phyloP scores from a whole-genome alignment of 2,113 vertebrate species.

The Aptenodytes patagonicus region DNA sequence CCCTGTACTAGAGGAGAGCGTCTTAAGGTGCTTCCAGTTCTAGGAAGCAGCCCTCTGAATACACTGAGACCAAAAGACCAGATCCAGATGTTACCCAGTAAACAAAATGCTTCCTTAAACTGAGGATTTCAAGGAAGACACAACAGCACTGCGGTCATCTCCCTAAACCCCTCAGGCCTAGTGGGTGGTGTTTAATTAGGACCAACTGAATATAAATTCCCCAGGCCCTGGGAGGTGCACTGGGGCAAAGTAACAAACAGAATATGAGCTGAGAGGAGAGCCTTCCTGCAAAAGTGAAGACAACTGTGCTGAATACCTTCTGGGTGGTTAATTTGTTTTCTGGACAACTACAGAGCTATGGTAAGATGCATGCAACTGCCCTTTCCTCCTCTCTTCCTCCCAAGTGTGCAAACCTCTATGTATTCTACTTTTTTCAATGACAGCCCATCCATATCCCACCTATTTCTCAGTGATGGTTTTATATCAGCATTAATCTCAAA shows the following conservation, averaged over 20 bases:
- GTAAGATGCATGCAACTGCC: neutral
- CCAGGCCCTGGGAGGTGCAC: rapidly evolving
- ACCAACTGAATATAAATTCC: neutral
- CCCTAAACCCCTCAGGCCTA: neutral
- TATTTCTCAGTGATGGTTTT: neutral
- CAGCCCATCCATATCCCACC: neutral
- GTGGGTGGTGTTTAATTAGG: neutral
- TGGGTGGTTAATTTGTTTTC: neutral
- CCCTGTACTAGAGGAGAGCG: neutral
- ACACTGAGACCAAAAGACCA: neutral
- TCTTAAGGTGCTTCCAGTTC: neutral
- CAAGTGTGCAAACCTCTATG: neutral
- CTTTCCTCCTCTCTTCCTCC: neutral
- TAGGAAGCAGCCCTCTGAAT: neutral
- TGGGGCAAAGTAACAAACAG: neutral
- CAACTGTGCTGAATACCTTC: neutral
- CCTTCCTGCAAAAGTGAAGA: neutral
- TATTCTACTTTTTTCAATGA: neutral
- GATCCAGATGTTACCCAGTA: neutral
- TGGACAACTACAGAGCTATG: neutral
- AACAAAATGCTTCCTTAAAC: neutral
- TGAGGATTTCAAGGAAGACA: neutral
- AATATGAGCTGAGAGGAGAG: neutral
- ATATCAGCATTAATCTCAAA: neutral
- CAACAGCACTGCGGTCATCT: neutral